Conservation (phyloP, 92 coral and sea anemone genomes). For the Montipora capitata region DNA sequence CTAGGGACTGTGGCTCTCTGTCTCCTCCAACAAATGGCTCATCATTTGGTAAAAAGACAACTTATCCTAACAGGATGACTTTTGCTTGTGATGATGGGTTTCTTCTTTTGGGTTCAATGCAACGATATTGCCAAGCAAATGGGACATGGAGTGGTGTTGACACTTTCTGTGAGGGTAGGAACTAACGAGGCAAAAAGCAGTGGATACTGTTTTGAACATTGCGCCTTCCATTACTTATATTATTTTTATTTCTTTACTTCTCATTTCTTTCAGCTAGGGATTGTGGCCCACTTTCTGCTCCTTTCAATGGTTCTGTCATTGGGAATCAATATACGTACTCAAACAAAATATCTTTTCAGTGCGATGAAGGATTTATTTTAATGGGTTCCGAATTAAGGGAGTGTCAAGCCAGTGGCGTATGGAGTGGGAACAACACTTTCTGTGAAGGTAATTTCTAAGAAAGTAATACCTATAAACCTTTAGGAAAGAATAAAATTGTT, state of each 20-base stretch:
- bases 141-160: conserved; percentile 90
- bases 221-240: no score
- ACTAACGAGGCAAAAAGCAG: no score
- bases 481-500: no score
- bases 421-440: conserved; percentile 70
- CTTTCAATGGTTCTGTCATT: conserved; percentile 69
- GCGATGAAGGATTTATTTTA: conserved; percentile 79
- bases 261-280: conserved; percentile 41
- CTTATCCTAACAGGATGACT: conserved; percentile 42
- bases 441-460: conserved; percentile 53
- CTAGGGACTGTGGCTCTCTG: conserved; percentile 42
- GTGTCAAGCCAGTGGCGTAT: conserved; percentile 74
- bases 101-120: conserved; percentile 73
- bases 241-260: not conserved
- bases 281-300: conserved; percentile 71
- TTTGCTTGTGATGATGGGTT: conserved; percentile 73
- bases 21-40: conserved; percentile 43
- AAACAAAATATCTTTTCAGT: conserved; percentile 54
- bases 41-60: conserved; percentile 36
- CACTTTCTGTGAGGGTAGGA: no score
- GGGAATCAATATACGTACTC: conserved; percentile 71
- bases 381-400: conserved; percentile 56
- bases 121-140: conserved; percentile 77
- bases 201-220: no score
- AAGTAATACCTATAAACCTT: not conserved